Conservation (phyloP, 2,113 vertebrate species). For the Tylochromis polylepis region DNA sequence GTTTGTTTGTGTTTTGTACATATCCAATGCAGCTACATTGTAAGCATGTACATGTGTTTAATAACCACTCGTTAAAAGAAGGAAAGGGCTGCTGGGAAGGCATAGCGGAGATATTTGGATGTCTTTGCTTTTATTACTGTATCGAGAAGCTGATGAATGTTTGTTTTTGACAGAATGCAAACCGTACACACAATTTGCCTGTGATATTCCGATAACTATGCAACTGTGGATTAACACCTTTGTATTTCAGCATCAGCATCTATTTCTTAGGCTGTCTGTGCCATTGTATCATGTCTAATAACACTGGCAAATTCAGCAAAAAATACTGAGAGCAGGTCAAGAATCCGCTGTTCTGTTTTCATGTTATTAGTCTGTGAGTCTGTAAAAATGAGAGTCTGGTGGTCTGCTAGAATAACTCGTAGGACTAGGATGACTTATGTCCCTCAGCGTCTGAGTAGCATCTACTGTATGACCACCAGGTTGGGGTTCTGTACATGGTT, state of each 20-base stretch:
- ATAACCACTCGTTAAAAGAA: conserved; percentile 58
- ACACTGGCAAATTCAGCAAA: conserved; percentile 53
- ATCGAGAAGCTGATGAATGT: conserved; percentile 46
- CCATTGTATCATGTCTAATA: conserved; percentile 49
- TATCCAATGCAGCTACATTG: conserved; percentile 30
- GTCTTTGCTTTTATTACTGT: conserved; percentile 52
- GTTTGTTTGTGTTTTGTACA: conserved; percentile 18
- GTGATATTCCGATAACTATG: conserved; percentile 35
- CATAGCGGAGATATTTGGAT: neutral
- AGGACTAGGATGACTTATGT: neutral
- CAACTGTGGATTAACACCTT: conserved; percentile 34
- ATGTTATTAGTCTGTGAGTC: conserved; percentile 42
- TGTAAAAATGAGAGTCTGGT: conserved; percentile 3
- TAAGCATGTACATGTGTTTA: conserved; percentile 6
- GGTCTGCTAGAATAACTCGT: neutral
- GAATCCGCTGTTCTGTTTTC: conserved; percentile 29
- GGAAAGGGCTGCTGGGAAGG: neutral
- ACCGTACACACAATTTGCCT: neutral
- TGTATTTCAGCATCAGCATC: neutral
- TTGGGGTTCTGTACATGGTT: neutral
- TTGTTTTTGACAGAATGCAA: neutral
- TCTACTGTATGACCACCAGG: conserved; percentile 51
- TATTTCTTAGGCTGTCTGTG: neutral
- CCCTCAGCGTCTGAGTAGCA: conserved; percentile 24
- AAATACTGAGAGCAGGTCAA: conserved; percentile 5